Conservation (phyloP, 2,797 vertebrate genomes). For the Pogoniulus pusillus region DNA sequence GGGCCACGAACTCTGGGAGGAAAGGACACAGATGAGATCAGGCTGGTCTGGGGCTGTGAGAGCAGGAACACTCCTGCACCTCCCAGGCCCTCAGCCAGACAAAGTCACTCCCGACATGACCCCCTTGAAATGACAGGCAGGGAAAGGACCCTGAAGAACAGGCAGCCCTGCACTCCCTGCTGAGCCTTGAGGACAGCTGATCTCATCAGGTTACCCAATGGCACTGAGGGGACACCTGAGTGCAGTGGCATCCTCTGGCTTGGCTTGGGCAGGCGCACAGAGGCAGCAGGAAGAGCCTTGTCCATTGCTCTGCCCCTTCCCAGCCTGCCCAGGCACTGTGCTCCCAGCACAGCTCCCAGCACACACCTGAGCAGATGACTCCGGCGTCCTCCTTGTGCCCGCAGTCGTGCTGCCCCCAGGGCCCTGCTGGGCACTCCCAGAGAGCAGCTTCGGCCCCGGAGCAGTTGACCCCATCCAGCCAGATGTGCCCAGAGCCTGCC, state of each 20-base stretch:
- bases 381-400: too few species aligned
- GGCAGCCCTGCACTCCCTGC: neutral
- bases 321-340: accelerated
- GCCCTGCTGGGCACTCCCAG: too few species aligned
- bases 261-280: neutral
- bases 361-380: slow-evolving; percentile 70
- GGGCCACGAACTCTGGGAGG: neutral
- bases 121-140: neutral
- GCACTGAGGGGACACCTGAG: neutral
- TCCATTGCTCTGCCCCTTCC: accelerated
- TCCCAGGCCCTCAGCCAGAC: neutral
- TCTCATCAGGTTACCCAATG: too few species aligned
- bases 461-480: too few species aligned
- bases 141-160: neutral
- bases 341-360: neutral
- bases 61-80: neutral
- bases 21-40: neutral
- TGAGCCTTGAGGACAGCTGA: too few species aligned
- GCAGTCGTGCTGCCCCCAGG: too few species aligned
- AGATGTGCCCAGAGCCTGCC: too few species aligned
- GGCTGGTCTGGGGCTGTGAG: neutral
- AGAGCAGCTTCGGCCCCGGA: too few species aligned
- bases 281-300: neutral
- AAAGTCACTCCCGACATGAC: neutral
- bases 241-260: accelerated